Evolutionary conservation across 92 coral and sea anemone genomes (phyloP).

Genomic region (Paramuricea clavata): DNA sequence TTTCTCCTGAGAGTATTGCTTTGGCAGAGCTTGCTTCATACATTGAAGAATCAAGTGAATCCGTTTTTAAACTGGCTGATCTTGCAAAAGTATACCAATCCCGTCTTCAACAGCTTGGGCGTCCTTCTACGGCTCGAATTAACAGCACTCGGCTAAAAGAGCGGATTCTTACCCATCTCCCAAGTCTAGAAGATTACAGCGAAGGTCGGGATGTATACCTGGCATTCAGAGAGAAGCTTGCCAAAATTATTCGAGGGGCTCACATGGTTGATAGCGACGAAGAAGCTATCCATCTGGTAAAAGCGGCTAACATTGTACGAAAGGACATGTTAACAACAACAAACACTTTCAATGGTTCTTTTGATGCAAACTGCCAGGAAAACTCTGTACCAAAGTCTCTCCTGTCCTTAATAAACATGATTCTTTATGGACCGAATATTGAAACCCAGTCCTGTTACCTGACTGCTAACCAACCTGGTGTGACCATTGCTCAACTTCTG

Average conservation of each 20-base stretch:
- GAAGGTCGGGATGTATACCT: background rate
- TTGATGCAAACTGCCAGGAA: constrained; percentile 59
- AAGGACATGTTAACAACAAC: too few species aligned
- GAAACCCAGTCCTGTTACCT: background rate
- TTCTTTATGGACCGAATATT: constrained; percentile 58
- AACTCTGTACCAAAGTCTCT: constrained; percentile 57
- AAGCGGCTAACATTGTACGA: constrained; percentile 68
- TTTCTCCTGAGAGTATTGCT: background rate
- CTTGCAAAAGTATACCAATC: background rate
- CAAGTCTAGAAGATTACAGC: background rate
- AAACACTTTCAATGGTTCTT: constrained; percentile 52
- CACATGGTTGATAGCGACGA: constrained; percentile 49
- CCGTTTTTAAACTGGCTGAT: constrained; percentile 5
- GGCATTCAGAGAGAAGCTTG: background rate
- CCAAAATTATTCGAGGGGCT: constrained; percentile 19
- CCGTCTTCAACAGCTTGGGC: too few species aligned
- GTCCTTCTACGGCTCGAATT: background rate
- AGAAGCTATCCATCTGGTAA: constrained; percentile 65
- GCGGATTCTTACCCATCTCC: background rate
- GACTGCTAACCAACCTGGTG: background rate
- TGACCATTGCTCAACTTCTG: background rate
- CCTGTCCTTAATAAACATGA: constrained; percentile 65
- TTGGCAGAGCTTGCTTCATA: background rate
- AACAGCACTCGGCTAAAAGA: background rate
- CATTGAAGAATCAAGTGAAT: background rate